phyloP scores from a whole-genome alignment of 1,140 invertebrate genomes.

The Lerema accius region DNA sequence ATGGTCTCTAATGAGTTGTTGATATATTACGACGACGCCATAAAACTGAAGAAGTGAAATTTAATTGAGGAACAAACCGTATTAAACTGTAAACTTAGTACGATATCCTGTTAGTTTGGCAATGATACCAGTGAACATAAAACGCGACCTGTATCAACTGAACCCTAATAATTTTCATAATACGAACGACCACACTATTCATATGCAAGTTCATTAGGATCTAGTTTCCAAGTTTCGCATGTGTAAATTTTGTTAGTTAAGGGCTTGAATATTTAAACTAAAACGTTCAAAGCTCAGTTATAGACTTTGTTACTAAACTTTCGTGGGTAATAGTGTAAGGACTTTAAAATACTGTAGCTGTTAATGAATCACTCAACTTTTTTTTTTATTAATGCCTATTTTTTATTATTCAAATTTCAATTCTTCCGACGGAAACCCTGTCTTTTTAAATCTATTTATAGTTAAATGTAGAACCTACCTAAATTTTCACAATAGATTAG shows the following conservation, averaged over 20 bases:
- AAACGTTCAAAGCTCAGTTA: slow-evolving; percentile 35
- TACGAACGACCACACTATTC: slow-evolving; percentile 38
- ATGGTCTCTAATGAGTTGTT: not conserved
- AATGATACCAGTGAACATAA: slow-evolving; percentile 13
- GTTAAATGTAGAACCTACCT: too few species aligned
- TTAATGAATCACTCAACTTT: too few species aligned
- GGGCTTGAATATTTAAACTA: slow-evolving; percentile 41
- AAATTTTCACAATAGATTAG: too few species aligned
- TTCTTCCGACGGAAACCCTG: too few species aligned
- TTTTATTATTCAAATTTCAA: too few species aligned
- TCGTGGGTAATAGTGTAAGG: too few species aligned
- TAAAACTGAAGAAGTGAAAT: slow-evolving; percentile 15
- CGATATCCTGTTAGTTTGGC: slow-evolving; percentile 10
- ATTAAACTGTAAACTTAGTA: slow-evolving; percentile 13
- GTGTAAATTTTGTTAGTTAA: slow-evolving; percentile 42
- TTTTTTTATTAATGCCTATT: too few species aligned
- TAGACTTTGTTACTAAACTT: slow-evolving; percentile 16
- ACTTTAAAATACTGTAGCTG: not conserved
- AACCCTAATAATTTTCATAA: slow-evolving; percentile 39
- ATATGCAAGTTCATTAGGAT: slow-evolving; percentile 44
- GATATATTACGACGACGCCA: slow-evolving; percentile 29
- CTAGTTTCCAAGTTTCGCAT: slow-evolving; percentile 39
- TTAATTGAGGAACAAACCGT: slow-evolving; percentile 23
- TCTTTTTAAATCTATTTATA: too few species aligned
- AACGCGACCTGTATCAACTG: slow-evolving; percentile 4